Base-by-base conservation (phyloP, 2,113 vertebrate species). In the Dicrurus megarhynchus region DNA sequence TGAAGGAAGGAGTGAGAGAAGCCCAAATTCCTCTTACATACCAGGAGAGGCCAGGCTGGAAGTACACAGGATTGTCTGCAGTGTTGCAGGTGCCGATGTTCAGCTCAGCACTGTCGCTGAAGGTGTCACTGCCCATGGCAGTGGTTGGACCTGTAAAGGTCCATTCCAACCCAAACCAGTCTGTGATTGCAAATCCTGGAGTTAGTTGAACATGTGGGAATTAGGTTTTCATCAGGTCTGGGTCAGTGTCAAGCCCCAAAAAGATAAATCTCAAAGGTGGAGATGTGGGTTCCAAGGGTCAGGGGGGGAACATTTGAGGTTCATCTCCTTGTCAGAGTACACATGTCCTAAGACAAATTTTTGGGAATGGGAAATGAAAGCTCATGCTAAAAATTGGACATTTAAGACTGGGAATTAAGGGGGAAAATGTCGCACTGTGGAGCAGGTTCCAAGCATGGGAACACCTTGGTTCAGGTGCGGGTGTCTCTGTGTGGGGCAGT, bases 371-470 rank as follows among this genome's bases (percentile, higher is more conserved):
- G 33, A 59, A 67, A 59, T n/a, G n/a, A n/a, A n/a, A 67, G 33
- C 11, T 59, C 16, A 8, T 41, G 17, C 28, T 53, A n/a, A 53
- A 33, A 60, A n/a, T 6, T 9, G 11, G n/a, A 7, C 8, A 20
- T 52, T 37, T 39, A 60, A 53, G 9, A 30, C 39, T 53, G 53
- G n/a, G 24, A n/a, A 46, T 21, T 46, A 3, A 3, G 8, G 28
- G 10, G 2, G 0, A 0, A 15, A 37, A 35, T 33, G 44, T 15
- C 23, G 32, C 35, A 9, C n/a, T 3, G 24, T 27, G 42, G 28
- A 46, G 39, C 39, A 7, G 16, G 13, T 67, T 46, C 52, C 44
- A 59, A 13, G 12, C 6, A 0, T 7, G 12, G 52, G 12, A 28
- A 9, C 12, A 13, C 21, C 26, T 23, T 4, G 15, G 27, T n/a